Evolutionary conservation across 2,888 invertebrate species (phyloP).

Genomic region (Cyclophora albipunctata): DNA sequence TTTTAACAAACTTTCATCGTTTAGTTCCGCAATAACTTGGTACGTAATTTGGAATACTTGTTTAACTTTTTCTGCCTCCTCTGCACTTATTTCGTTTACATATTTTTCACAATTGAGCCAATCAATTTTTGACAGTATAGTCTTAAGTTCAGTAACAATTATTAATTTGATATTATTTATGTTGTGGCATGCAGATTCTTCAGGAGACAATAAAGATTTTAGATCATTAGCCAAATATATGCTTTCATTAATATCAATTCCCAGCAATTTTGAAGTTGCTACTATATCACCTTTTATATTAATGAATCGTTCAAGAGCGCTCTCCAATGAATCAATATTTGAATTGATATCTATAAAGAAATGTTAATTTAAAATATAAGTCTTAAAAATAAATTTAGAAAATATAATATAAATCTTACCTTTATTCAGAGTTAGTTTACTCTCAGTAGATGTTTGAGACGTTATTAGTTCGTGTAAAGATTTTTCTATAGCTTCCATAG

Average conservation of each 20-base stretch:
- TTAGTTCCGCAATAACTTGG: slow-evolving; percentile 34
- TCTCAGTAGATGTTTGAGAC: slow-evolving; percentile 24
- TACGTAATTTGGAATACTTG: slow-evolving; percentile 30
- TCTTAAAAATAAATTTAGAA: not conserved
- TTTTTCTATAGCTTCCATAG: slow-evolving; percentile 45
- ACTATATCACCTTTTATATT: slow-evolving; percentile 28
- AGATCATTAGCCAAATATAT: slow-evolving; percentile 30
- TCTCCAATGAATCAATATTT: slow-evolving; percentile 40
- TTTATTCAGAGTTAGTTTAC: slow-evolving; percentile 25
- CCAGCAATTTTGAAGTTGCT: slow-evolving; percentile 17
- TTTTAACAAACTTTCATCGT: slow-evolving; percentile 16
- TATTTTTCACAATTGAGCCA: slow-evolving; percentile 34
- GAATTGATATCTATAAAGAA: slow-evolving; percentile 49
- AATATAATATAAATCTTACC: slow-evolving; percentile 31
- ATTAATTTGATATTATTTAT: slow-evolving; percentile 22
- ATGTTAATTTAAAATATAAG: slow-evolving; percentile 2
- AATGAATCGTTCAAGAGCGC: slow-evolving; percentile 33
- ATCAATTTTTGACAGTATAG: slow-evolving; percentile 32
- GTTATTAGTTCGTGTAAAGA: slow-evolving; percentile 34
- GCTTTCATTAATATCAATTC: slow-evolving; percentile 25
- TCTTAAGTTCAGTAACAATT: slow-evolving; percentile 23
- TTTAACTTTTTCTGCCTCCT: slow-evolving; percentile 30
- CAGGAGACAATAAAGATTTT: slow-evolving; percentile 12
- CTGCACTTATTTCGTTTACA: slow-evolving; percentile 23
- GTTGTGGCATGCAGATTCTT: slow-evolving; percentile 15